These are phyloP conservation scores for Teinopalpus imperialis DNA, from an alignment of 2,888 invertebrate species.

Conservation along the genomic window DNA sequence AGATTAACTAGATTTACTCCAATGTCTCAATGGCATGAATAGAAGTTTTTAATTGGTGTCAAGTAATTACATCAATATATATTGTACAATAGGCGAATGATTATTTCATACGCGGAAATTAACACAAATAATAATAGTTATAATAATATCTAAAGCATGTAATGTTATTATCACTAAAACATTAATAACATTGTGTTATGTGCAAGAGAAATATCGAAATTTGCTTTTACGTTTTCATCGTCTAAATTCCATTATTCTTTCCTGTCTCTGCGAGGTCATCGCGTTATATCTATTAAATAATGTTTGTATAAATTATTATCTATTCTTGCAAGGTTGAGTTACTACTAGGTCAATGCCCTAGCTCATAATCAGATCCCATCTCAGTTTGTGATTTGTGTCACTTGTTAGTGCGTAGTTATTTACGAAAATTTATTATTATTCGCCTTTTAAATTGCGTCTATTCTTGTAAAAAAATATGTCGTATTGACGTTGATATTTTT, in stretches of 20 bases:
- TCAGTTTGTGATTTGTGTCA: background rate
- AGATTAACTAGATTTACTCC: no score
- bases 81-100: no score
- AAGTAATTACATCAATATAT: no score
- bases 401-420: slow-evolving; percentile 1
- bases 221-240: slow-evolving; percentile 10
- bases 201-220: no score
- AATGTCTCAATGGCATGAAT: no score
- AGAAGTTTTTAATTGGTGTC: no score
- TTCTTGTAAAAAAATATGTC: background rate
- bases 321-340: slow-evolving; percentile 33
- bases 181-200: no score
- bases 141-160: no score
- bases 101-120: no score
- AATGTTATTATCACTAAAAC: background rate
- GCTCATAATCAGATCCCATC: slow-evolving; percentile 27
- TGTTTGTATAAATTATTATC: slow-evolving; percentile 28
- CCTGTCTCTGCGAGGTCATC: slow-evolving; percentile 21
- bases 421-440: no score
- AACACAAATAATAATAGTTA: no score
- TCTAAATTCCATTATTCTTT: slow-evolving; percentile 3
- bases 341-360: slow-evolving; percentile 35
- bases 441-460: background rate
- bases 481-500: background rate
- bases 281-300: slow-evolving; percentile 19